Evolutionary conservation across 2,888 invertebrate species (phyloP), one percentile per base, ranked within the genome.

Genomic region (Sinopyrophorus schimmeli): DNA sequence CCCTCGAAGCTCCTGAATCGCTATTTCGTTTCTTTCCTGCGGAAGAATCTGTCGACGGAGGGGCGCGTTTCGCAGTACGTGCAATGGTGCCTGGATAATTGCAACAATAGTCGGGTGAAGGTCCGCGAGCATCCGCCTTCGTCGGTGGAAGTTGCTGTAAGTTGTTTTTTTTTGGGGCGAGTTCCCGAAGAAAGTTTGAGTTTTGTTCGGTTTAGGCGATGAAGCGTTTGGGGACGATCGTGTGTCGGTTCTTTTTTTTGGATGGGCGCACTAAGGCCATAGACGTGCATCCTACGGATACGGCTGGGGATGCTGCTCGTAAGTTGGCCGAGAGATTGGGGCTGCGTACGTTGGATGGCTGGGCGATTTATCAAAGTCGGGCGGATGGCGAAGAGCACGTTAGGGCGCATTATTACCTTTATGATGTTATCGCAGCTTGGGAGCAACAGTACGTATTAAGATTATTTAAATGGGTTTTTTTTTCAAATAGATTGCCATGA

Each of bases 211-310:
- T 69, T 26, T 58, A 89, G 88, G 93, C 93, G 0, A 92, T 93
- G 89, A 83, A 89, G 61, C 81, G 92, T 30, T 78, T 94, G 15
- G 92, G 92, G 42, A 93, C 94, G 0, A 89, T 96, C 58, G 92
- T 95, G 0, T 94, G 93, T 70, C 82, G 92, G 32, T 93, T 96
- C 75, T 93, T 93, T 78, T 94, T 96, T 76, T 79, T 96, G 70
- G 95, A 96, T 73, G 93, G 94, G 0, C 83, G 94, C 42, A 94
- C 94, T 1, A 96, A 95, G 73, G 94, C 95, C 0, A 91, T 96
- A 54, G 93, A 94, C 72, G 90, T 96, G 14, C 93, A 94, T 76
- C 93, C 95, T 1, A 92, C 92, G 1, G 94, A 96, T 70, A 94
- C 94, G 2, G 93, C 93, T 0, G 86, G 88, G 12, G 94, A 94